Evolutionary conservation across 2,113 vertebrate species (phyloP).

Genomic region (Oncorhynchus tshawytscha): DNA sequence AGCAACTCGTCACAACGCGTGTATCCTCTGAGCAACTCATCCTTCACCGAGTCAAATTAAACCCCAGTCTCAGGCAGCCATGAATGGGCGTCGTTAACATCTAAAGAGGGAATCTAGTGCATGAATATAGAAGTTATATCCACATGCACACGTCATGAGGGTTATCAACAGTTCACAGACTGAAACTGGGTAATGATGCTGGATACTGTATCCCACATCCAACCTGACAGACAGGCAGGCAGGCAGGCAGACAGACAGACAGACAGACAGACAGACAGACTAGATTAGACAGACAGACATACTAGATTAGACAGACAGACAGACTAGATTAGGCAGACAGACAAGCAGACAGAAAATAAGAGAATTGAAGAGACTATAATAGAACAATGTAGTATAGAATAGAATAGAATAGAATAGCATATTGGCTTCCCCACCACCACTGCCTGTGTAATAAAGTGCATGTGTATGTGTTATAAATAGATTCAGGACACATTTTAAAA

Average conservation of each 20-base stretch:
- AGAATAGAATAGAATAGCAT: neutral
- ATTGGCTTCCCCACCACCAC: neutral
- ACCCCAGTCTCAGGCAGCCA: slow-evolving; percentile 2
- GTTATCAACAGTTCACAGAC: slow-evolving; percentile 70
- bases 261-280: neutral
- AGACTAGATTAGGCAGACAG: neutral
- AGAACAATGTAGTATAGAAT: too few relatives aligned
- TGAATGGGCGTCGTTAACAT: slow-evolving; percentile 38
- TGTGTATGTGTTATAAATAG: neutral
- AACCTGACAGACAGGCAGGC: slow-evolving; percentile 18
- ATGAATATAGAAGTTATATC: slow-evolving; percentile 48
- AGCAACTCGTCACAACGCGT: slow-evolving; percentile 58
- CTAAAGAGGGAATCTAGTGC: slow-evolving; percentile 44
- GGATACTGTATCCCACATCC: slow-evolving; percentile 4
- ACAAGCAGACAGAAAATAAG: neutral
- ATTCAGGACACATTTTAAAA: neutral
- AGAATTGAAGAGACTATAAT: too few relatives aligned
- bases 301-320: slow-evolving; percentile 16
- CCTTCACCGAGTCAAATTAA: slow-evolving; percentile 63
- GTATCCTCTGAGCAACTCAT: slow-evolving; percentile 71
- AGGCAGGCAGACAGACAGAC: neutral
- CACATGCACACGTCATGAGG: slow-evolving; percentile 67
- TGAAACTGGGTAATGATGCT: slow-evolving; percentile 36
- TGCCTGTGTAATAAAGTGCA: neutral
- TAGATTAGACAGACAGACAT: slow-evolving; percentile 2